A percentile compares a stretch with the other conserved stretches of the same genome.
phyloP scores from a whole-genome alignment of 2,888 invertebrate genomes.

The Meiosimyza platycephala region DNA sequence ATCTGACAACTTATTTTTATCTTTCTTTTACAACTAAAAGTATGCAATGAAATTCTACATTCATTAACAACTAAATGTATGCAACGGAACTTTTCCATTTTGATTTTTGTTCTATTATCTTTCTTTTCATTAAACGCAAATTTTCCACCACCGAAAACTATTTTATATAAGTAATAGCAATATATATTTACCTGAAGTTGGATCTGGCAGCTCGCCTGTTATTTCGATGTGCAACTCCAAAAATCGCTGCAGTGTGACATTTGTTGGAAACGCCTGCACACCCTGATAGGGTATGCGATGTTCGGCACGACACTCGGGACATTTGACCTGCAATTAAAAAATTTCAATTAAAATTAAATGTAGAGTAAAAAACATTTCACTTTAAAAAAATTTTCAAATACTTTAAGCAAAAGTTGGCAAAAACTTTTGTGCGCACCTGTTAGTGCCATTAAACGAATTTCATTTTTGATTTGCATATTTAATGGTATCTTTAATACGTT shows the following conservation, averaged over 20 bases:
- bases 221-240: conserved; percentile 94
- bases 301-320: conserved; percentile 97
- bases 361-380: background rate
- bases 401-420: conserved; percentile 2
- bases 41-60: too few relatives aligned
- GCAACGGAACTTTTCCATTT: too few relatives aligned
- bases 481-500: conserved; percentile 54
- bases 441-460: conserved; percentile 52
- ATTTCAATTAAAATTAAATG: background rate
- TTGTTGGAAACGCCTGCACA: conserved; percentile 93
- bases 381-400: conserved; percentile 4
- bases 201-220: conserved; percentile 90
- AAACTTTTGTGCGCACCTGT: conserved; percentile 48
- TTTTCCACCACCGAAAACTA: too few relatives aligned
- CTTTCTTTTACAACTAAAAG: too few relatives aligned
- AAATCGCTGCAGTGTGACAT: conserved; percentile 94
- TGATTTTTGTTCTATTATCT: too few relatives aligned
- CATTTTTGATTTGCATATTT: conserved; percentile 26
- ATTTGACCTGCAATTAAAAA: conserved; percentile 80
- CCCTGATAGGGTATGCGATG: conserved; percentile 97
- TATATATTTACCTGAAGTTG: conserved; percentile 75
- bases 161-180: background rate
- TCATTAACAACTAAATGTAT: too few relatives aligned
- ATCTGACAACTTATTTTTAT: too few relatives aligned
- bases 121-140: too few relatives aligned